Evolutionary conservation across 1,140 invertebrate genomes (phyloP), one percentile per base, ranked within the genome.

Genomic region (Belonocnema kinseyi): DNA sequence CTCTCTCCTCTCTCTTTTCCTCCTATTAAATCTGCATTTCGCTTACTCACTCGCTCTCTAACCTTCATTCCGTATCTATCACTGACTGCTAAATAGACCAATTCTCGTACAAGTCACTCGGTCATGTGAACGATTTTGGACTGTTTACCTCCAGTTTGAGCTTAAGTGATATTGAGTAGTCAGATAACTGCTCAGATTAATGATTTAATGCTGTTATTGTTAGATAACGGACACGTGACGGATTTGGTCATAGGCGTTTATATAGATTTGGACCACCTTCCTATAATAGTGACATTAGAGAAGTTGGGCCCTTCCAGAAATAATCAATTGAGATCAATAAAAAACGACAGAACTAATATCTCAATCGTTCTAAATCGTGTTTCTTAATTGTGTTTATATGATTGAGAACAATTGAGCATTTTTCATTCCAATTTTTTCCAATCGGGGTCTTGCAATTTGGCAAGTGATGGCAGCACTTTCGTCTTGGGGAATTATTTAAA

Each of bases 31-130:
- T 17, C 58, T 66, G 33, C 56, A 58, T 58, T 33, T 58, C 56
- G 26, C 56, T 2, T 8, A 53, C 77, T 82, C 78, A 56, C 77
- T 73, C 73, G 66, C 73, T 78, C 78, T 80, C 76, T 51, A 76
- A 73, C 75, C 50, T 61, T 78, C 73, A 77, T 76, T 79, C 81
- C 83, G 79, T 81, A 82, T 84, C 83, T 82, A 81, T 81, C 81
- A 81, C 80, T 78, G 78, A 81, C 78, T 80, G 52, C 72, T 80
- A 75, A 80, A 81, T 83, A 80, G 77, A 75, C 56, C 19, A 58
- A 58, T 58, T 58, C 80, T 78, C 76, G 73, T 75, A 78, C 79
- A 58, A 78, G 78, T 78, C 78, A 66, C 16, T 74, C 73, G 71
- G 74, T 75, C 77, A 77, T 80, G 80, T 73, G 79, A 80, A 79